These are phyloP conservation scores for Sapajus apella DNA, from an alignment of 2,113 vertebrate genomes.

Conservation along the genomic window DNA sequence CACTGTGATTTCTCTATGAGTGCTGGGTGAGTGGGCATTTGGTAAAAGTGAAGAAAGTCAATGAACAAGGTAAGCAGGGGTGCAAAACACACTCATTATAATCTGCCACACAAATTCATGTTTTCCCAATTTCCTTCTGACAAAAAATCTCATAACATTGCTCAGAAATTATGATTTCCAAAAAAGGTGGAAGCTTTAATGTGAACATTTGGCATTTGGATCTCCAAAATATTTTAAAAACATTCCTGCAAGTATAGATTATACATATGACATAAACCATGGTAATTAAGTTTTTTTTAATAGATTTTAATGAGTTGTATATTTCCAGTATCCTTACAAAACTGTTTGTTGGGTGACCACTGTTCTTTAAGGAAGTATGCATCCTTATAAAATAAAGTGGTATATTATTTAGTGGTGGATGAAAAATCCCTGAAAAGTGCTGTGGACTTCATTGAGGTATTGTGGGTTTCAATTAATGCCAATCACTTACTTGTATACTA, in stretches of 20 bases:
- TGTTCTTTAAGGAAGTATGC: neutral
- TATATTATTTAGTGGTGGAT: neutral
- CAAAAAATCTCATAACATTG: neutral
- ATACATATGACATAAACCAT: neutral
- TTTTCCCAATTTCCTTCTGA: neutral
- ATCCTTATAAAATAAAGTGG: neutral
- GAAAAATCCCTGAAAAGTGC: neutral
- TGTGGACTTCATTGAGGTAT: neutral
- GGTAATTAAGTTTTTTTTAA: conserved; percentile 12
- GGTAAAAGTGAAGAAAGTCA: neutral
- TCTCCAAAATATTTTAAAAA: neutral
- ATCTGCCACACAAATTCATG: neutral
- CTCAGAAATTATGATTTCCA: neutral
- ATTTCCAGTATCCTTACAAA: neutral
- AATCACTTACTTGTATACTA: neutral
- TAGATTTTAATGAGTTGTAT: neutral
- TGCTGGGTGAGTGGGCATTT: neutral
- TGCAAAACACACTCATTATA: neutral
- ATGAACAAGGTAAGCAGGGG: neutral
- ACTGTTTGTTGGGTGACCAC: neutral
- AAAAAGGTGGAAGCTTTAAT: neutral
- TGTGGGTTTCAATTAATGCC: neutral
- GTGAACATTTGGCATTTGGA: neutral
- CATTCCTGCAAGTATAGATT: neutral
- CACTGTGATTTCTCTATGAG: neutral